Evolutionary conservation across 2,113 vertebrate species (phyloP), one percentile per base, ranked within the genome.

Genomic region (Cairina moschata): DNA sequence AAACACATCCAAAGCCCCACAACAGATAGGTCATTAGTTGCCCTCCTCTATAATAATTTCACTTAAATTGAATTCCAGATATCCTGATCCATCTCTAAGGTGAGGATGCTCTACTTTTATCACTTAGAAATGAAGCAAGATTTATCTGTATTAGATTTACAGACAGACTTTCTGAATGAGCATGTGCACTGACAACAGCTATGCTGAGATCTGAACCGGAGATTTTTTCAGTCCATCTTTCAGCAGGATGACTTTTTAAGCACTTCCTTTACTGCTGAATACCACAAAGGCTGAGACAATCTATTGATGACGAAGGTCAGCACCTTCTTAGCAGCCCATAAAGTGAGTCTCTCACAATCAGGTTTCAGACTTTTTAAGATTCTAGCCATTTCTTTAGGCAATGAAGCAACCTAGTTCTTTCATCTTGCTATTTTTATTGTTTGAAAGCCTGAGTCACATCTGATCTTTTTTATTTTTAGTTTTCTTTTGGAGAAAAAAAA

Each of bases 221-320:
- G 93, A 89, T 96, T 96, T 96, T 97, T 94, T 93, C 91, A 96
- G 95, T 89, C 94, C 95, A 95, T 96, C 94, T 94, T 97, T 96
- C 87, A 85, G 84, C 31, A 0, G 75, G 92, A 95, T 95, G 96
- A 96, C 92, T 92, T 96, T 91, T 97, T 73, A 96, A 94, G 95
- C 88, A 93, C 88, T 89, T 95, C 86, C 93, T 95, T 95, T 94
- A 90, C 93, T 90, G 69, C 34, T 86, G 63, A 88, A 95, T 55
- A 92, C 93, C 91, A 95, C 36, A 96, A 94, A 97, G 92, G 79
- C 75, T 96, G 91, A 93, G 92, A 81, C 62, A 95, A 91, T 91
- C 94, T 86, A 91, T 89, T 97, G 96, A 96, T 97, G 96, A 96
- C 48, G 74, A 96, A 97, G 96, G 96, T 97, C 96, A 96, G 95